These are phyloP conservation scores for Manduca sexta DNA, from an alignment of 1,140 invertebrate species.

Conservation along the genomic window DNA sequence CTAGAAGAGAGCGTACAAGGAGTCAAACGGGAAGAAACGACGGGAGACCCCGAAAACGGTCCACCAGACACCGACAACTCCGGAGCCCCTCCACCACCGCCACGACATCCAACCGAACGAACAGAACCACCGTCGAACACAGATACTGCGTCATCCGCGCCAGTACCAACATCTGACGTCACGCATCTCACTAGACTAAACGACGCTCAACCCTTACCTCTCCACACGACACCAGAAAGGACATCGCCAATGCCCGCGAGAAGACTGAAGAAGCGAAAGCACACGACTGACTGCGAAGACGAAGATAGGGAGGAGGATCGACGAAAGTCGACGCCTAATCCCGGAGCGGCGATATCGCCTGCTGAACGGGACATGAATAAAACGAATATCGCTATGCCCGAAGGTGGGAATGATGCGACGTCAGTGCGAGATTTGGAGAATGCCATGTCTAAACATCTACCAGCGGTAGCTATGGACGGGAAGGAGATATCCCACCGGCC, in stretches of 20 bases:
- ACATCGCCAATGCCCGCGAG: conserved; percentile 65
- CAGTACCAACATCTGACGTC: conserved; percentile 55
- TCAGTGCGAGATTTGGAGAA: conserved; percentile 95
- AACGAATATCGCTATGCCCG: conserved; percentile 58
- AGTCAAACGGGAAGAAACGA: conserved; percentile 85
- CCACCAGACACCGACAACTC: conserved; percentile 86
- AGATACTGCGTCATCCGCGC: conserved; percentile 47
- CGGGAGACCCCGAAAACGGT: conserved; percentile 88
- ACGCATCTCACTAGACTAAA: conserved; percentile 60
- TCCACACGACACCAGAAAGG: conserved; percentile 58
- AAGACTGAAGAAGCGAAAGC: conserved; percentile 68
- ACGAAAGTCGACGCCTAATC: conserved; percentile 75
- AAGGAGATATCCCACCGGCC: conserved; percentile 80
- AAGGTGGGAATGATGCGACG: conserved; percentile 67
- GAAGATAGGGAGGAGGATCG: conserved; percentile 66
- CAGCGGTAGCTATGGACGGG: conserved; percentile 73
- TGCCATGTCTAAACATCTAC: conserved; percentile 96
- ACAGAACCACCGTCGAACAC: conserved; percentile 50
- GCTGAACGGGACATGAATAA: conserved; percentile 57
- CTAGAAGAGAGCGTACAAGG: conserved; percentile 85
- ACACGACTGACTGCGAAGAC: conserved; percentile 60
- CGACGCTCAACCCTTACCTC: conserved; percentile 60
- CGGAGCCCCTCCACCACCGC: conserved; percentile 57
- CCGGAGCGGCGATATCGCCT: conserved; percentile 49
- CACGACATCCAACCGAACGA: conserved; percentile 52